Base-by-base conservation (phyloP, 2,113 vertebrate genomes). In the Neodontobutis hainanensis region DNA sequence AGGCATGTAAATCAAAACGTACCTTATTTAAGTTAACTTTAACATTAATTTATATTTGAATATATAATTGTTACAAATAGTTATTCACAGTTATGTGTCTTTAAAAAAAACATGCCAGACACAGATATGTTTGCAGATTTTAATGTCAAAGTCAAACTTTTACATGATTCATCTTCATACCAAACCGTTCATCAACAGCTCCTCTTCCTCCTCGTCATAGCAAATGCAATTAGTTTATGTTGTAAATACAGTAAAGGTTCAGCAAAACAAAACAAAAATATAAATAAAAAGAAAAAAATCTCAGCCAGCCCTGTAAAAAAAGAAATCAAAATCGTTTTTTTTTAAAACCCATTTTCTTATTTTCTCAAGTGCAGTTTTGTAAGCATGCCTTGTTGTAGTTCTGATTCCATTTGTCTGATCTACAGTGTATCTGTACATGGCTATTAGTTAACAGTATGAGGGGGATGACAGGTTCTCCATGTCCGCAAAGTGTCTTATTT, bases 81-180 rank as follows among this genome's bases (percentile, higher is more conserved):
- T 53, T 10, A 7, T 6, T 57, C 14, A 49, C n/a, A 44, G 40
- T 42, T 45, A 11, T 55, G 32, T n/a, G n/a, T 9, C 36, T 4
- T n/a, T 46, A 12, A 52, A 58, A 68, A 52, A 56, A 52, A 56
- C 43, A 38, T 55, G 42, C 42, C 35, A 55, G 50, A 71, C 78
- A 68, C 38, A 64, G 15, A 5, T 84, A 75, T 79, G 80, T 91
- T 90, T 90, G 77, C 91, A 88, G 80, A 77, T 91, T 93, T 92
- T 93, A 93, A 92, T 93, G 92, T 90, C 89, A 93, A 92, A 92
- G 88, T 91, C 90, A 92, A 91, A 91, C 91, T 82, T 90, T 78
- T 92, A 92, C 91, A 93, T 75, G 83, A 87, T 86, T 90, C 79
- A 78, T 87, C 75, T 82, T 91, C 89, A 89, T 90, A 92, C 84